These are phyloP conservation scores for Anguilla marmorata DNA, from an alignment of 2,797 vertebrate genomes.

Conservation along the genomic window DNA sequence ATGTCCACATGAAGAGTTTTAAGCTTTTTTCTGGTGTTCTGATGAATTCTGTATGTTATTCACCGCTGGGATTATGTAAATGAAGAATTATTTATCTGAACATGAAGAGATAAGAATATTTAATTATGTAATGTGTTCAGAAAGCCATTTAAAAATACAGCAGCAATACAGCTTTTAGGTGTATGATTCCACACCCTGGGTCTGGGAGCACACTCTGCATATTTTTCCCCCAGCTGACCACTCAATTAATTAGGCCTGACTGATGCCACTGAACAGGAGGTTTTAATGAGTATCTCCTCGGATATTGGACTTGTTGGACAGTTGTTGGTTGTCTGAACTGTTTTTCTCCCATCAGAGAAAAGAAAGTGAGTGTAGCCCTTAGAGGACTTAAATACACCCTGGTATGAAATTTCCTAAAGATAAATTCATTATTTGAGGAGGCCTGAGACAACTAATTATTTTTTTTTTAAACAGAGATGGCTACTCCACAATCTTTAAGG, in stretches of 20 bases:
- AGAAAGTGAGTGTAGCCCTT: too few species aligned
- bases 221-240: not conserved
- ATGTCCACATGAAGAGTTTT: not conserved
- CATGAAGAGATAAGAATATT: not conserved
- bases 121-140: not conserved
- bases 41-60: not conserved
- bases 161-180: not conserved
- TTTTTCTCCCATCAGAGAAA: not conserved
- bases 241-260: not conserved
- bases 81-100: not conserved
- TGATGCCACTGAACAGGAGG: not conserved
- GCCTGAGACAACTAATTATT: not conserved
- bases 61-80: not conserved
- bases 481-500: not conserved
- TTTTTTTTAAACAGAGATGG: not conserved
- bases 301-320: not conserved
- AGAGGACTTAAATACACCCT: not conserved
- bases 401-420: not conserved
- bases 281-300: not conserved
- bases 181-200: not conserved
- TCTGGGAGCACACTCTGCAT: not conserved
- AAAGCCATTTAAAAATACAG: not conserved
- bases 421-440: not conserved
- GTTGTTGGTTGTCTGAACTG: not conserved
- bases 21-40: too few species aligned